Evolutionary conservation across 2,113 vertebrate genomes (phyloP).

Genomic region (Meleagris gallopavo): DNA sequence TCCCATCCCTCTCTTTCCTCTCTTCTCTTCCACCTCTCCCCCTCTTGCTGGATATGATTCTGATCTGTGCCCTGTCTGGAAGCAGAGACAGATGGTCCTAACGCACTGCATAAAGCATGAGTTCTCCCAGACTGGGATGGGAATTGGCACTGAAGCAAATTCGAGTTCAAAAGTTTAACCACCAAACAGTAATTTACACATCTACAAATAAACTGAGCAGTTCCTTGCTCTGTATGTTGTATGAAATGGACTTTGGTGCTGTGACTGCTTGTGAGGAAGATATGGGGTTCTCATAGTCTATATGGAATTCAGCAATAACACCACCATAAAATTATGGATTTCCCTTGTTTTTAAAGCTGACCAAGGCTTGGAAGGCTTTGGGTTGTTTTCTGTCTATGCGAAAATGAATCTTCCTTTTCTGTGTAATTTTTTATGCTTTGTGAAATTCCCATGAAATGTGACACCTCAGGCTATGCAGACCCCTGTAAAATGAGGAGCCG

Average conservation of each 20-base stretch:
- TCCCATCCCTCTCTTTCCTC: neutral
- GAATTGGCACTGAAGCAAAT: slow-evolving; percentile 44
- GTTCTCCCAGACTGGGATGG: slow-evolving; percentile 38
- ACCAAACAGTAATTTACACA: slow-evolving; percentile 55
- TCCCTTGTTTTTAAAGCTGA: slow-evolving; percentile 53
- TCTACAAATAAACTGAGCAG: slow-evolving; percentile 28
- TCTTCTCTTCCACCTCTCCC: neutral
- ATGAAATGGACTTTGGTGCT: slow-evolving; percentile 30
- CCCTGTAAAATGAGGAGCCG: slow-evolving; percentile 33
- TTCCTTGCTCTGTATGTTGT: neutral
- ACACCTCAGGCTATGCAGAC: slow-evolving; percentile 7
- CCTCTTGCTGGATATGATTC: neutral
- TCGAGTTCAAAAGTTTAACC: slow-evolving; percentile 64
- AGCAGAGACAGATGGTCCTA: neutral
- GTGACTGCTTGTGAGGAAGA: neutral
- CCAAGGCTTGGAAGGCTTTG: slow-evolving; percentile 1
- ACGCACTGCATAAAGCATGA: neutral
- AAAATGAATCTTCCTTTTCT: slow-evolving; percentile 46
- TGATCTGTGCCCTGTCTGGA: neutral
- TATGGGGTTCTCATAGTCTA: slow-evolving; percentile 13
- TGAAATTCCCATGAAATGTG: slow-evolving; percentile 68
- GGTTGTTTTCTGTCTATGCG: slow-evolving; percentile 28
- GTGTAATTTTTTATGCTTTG: slow-evolving; percentile 7
- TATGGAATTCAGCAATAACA: slow-evolving; percentile 51
- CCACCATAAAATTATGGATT: slow-evolving; percentile 61